phyloP scores from a whole-genome alignment of 2,113 vertebrate species.

The Odontesthes bonariensis region DNA sequence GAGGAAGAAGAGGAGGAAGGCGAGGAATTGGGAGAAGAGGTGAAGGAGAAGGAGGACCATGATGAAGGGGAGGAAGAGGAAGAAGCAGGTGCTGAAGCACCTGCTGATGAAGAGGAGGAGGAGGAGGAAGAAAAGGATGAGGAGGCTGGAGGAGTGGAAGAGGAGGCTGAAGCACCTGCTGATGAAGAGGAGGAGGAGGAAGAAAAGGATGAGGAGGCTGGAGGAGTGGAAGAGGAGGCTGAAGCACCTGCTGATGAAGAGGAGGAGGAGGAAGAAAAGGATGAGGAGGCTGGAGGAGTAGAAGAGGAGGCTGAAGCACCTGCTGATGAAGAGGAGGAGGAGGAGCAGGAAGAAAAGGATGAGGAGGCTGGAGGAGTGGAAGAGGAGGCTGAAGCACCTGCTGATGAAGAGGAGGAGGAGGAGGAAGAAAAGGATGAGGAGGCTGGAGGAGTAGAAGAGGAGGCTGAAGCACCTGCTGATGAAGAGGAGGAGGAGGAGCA shows the following conservation, averaged over 20 bases:
- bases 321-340: too few species aligned
- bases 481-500: not conserved
- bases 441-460: not conserved
- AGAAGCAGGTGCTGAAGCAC: not conserved
- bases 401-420: too few species aligned
- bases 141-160: not conserved
- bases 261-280: too few species aligned
- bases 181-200: slow-evolving; percentile 4
- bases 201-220: too few species aligned
- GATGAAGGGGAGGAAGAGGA: not conserved
- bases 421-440: too few species aligned
- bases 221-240: too few species aligned
- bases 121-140: not conserved
- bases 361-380: too few species aligned
- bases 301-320: too few species aligned
- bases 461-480: not conserved
- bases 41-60: not conserved
- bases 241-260: too few species aligned
- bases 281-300: too few species aligned
- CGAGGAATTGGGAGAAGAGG: not conserved
- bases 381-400: too few species aligned
- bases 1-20: not conserved
- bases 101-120: not conserved
- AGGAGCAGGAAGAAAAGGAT: too few species aligned
- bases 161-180: slow-evolving; percentile 12